Evolutionary conservation across 2,888 invertebrate species (phyloP), one percentile per base, ranked within the genome.

Genomic region (Argynnis bischoffii): DNA sequence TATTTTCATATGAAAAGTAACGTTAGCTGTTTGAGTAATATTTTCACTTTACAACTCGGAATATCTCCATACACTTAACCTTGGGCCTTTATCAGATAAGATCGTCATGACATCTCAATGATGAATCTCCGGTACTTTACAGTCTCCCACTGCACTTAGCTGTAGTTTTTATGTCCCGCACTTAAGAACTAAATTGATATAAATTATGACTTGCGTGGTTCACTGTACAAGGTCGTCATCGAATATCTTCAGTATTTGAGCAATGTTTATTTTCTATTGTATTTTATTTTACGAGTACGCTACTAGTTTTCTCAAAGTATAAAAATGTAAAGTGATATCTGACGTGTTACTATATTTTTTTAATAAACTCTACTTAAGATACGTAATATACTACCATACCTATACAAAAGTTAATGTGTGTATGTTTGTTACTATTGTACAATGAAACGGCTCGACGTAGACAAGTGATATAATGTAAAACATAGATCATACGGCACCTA

Each of bases 81-180:
- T 76, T 73, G 76, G 53, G 71, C 59, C 66, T 71, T 75, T 81
- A 81, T 81, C 81, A 75, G 82, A 82, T 83, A 77, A 76, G 72
- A 76, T 74, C 73, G 72, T 70, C 72, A 72, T 76, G 79, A 78
- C 79, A 77, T 66, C 75, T 78, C 77, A 78, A 78, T 79, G 79
- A 79, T 79, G 78, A 74, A 72, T 74, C 72, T 72, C 69, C 71
- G 68, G 71, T 61, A 63, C 53, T 63, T 50, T 65, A 71, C 65
- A 63, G 64, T 64, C 67, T 59, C 64, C 69, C 67, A 67, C 64
- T 57, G 56, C 60, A 41, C 56, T 46, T 67, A 60, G 61, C 61
- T n/a, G 26, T 66, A 50, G 55, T 35, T 54, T 57, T 59, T 65
- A 63, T 67, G 14, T 31, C 63, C 54, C 48, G 26, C 35, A 48